phyloP scores from a whole-genome alignment of 2,797 vertebrate genomes.

The Halcyon badia region DNA sequence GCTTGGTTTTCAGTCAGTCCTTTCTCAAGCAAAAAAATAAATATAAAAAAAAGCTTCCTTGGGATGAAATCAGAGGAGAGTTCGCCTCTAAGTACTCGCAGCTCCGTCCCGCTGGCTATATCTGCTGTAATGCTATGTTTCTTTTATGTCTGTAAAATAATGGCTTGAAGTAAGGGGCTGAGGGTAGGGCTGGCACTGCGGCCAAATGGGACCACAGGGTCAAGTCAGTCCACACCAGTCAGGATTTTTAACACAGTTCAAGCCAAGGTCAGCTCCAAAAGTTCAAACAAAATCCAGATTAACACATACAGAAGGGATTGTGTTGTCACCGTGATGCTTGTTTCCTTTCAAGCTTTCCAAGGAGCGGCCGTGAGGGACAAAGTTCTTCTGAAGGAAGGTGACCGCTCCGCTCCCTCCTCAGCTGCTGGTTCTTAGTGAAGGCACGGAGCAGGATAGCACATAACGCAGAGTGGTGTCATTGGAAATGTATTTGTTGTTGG shows the following conservation, averaged over 20 bases:
- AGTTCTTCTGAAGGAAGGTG: not conserved
- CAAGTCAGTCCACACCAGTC: conserved; percentile 67
- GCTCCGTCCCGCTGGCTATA: not conserved
- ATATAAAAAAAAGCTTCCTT: not conserved
- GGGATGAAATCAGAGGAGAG: conserved; percentile 52
- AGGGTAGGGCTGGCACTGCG: conserved; percentile 23
- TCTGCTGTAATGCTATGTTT: conserved; percentile 37
- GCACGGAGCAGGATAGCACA: not conserved
- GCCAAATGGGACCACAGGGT: conserved; percentile 42
- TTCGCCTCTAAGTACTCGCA: conserved; percentile 16
- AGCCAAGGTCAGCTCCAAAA: conserved; percentile 74
- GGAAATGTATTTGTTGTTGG: conserved; percentile 67
- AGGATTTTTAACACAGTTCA: conserved; percentile 71
- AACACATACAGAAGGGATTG: conserved; percentile 73
- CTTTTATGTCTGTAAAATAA: conserved; percentile 63
- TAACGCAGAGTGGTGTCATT: conserved; percentile 42
- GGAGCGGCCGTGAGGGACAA: not conserved
- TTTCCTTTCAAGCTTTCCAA: conserved; percentile 41
- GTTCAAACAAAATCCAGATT: conserved; percentile 76
- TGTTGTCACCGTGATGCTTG: conserved; percentile 40
- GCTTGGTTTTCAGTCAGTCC: conserved; percentile 38
- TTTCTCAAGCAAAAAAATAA: not conserved
- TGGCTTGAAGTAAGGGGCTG: conserved; percentile 33
- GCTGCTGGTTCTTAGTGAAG: not conserved
- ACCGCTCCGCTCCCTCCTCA: not conserved